These are phyloP conservation scores for Gerris lacustris DNA, from an alignment of 2,888 invertebrate species.

Conservation along the genomic window DNA sequence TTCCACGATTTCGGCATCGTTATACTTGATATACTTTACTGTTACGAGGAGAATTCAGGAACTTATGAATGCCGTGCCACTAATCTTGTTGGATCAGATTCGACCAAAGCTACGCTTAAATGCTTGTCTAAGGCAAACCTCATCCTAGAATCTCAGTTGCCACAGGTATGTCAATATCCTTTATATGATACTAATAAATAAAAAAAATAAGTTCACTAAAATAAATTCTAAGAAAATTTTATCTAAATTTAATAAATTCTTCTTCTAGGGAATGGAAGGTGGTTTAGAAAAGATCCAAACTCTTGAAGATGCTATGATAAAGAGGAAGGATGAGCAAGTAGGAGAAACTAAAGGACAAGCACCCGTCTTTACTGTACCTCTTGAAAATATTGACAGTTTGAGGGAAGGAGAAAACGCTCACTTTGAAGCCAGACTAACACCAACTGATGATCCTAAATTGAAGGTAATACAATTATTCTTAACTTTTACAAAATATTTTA, in stretches of 20 bases:
- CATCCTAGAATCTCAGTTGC: conserved; percentile 83
- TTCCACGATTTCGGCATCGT: conserved; percentile 97
- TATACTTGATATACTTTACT: conserved; percentile 86
- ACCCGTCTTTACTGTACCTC: conserved; percentile 77
- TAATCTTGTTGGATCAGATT: conserved; percentile 80
- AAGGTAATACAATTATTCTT: conserved; percentile 41
- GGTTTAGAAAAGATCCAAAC: conserved; percentile 86
- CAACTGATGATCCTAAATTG: conserved; percentile 79
- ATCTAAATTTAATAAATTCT: neutral
- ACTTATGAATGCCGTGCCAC: conserved; percentile 85
- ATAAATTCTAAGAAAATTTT: neutral
- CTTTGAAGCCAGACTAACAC: conserved; percentile 77
- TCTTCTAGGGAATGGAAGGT: conserved; percentile 76
- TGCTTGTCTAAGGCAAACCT: conserved; percentile 80
- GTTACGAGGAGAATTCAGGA: conserved; percentile 92
- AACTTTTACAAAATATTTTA: neutral
- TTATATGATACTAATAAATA: neutral
- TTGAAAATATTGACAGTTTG: conserved; percentile 73
- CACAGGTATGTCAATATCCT: conserved; percentile 49
- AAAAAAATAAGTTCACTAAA: no score
- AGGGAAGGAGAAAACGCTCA: conserved; percentile 86
- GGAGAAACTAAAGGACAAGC: conserved; percentile 70
- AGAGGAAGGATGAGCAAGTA: conserved; percentile 56
- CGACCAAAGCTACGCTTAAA: conserved; percentile 69
- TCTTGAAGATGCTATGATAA: conserved; percentile 77